Evolutionary conservation across 2,797 vertebrate species (phyloP).

Genomic region (Podarcis siculus): DNA sequence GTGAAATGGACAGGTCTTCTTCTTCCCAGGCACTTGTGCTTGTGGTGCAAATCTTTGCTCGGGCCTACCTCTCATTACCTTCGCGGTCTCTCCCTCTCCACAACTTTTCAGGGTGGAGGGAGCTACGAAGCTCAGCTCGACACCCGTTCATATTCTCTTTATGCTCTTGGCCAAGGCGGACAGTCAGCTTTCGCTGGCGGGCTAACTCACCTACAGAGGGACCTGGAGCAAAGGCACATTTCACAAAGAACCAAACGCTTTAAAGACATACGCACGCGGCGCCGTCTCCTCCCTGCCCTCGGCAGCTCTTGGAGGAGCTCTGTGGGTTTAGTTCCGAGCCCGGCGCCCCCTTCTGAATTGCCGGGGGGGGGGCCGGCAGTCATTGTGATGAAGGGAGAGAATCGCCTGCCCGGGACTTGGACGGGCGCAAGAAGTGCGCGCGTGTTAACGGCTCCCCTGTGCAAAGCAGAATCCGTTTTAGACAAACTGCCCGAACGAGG

Average conservation of each 20-base stretch:
- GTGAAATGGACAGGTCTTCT: background rate
- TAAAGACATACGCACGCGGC: no score
- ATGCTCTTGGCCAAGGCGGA: background rate
- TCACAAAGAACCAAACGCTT: no score
- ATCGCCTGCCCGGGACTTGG: background rate
- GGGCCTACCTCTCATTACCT: background rate
- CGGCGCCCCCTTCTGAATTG: no score
- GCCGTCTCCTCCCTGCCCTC: no score
- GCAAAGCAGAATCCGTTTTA: background rate
- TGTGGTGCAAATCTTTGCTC: background rate
- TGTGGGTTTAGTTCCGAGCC: background rate
- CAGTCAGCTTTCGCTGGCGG: background rate
- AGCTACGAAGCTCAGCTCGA: background rate
- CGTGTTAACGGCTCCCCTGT: background rate
- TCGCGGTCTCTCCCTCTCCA: background rate
- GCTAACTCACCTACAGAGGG: no score
- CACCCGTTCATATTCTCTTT: background rate
- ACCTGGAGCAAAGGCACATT: background rate
- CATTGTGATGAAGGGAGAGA: background rate
- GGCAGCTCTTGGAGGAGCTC: background rate
- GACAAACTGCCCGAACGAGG: background rate
- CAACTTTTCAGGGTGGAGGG: no score
- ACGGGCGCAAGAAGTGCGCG: background rate
- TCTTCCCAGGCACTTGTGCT: background rate
- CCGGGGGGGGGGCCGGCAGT: no score